Evolutionary conservation across 2,888 invertebrate species (phyloP).

Genomic region (Drosophila fulvimacula): DNA sequence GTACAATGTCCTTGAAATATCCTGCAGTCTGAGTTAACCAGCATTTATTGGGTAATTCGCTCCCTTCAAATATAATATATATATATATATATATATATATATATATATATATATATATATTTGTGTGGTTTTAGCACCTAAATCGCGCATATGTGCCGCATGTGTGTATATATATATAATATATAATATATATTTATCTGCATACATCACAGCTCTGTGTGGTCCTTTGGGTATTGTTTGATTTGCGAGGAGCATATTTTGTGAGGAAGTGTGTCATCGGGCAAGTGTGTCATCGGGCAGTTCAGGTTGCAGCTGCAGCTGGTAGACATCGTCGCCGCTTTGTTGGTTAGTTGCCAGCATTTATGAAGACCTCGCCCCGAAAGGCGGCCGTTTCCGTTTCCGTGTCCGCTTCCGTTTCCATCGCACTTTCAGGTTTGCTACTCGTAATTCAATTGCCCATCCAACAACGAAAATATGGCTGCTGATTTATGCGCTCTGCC

Average conservation of each 20-base stretch:
- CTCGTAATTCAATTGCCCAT: slow-evolving; percentile 75
- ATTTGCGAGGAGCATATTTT: slow-evolving; percentile 54
- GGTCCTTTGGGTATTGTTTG: slow-evolving; percentile 36
- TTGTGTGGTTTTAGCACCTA: neutral
- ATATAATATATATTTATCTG: neutral
- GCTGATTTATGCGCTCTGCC: slow-evolving; percentile 50
- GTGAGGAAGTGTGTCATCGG: slow-evolving; percentile 26
- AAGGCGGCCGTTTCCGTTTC: slow-evolving; percentile 49
- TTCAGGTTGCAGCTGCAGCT: slow-evolving; percentile 39
- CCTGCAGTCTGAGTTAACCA: neutral
- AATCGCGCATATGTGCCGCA: too few species aligned
- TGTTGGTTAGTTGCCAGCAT: slow-evolving; percentile 53
- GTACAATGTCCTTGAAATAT: slow-evolving; percentile 2
- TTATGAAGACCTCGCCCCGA: slow-evolving; percentile 54
- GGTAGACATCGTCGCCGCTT: slow-evolving; percentile 18
- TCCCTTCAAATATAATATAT: neutral
- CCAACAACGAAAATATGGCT: slow-evolving; percentile 49
- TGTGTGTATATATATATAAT: too few species aligned
- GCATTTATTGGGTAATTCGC: slow-evolving; percentile 1
- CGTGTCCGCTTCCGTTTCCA: slow-evolving; percentile 9
- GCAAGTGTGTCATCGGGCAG: slow-evolving; percentile 24
- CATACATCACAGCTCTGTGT: slow-evolving; percentile 3
- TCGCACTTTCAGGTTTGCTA: slow-evolving; percentile 61
- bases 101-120: too few species aligned
- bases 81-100: too few species aligned